These are phyloP conservation scores for Parambassis ranga DNA, from an alignment of 2,797 vertebrate genomes.

Conservation along the genomic window DNA sequence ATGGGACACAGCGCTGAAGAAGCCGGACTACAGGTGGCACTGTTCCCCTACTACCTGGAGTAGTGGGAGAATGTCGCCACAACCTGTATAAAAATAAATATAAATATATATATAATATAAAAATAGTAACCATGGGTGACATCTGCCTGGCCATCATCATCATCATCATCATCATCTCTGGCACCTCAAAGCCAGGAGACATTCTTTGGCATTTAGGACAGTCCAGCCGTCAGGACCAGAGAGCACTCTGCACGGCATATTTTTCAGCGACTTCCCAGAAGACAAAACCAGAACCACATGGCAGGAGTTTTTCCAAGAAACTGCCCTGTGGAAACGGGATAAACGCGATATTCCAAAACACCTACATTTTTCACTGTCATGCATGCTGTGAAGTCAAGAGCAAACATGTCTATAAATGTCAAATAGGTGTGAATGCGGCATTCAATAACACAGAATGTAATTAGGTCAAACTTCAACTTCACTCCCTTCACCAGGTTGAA, in stretches of 20 bases:
- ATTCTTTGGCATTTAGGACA: not conserved
- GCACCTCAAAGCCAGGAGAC: not conserved
- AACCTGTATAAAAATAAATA: no score
- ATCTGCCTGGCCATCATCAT: conserved; percentile 8
- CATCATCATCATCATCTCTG: conserved; percentile 1
- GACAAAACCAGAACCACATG: conserved; percentile 64
- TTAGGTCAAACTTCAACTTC: not conserved
- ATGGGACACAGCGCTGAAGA: no score
- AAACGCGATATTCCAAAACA: conserved; percentile 13
- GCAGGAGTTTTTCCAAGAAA: conserved; percentile 26
- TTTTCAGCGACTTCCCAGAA: conserved; percentile 45
- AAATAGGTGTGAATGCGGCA: not conserved
- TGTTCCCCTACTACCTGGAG: no score
- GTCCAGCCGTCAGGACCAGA: not conserved
- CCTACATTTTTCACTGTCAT: conserved; percentile 38
- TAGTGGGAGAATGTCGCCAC: no score
- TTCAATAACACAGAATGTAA: not conserved
- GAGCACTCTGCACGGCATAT: not conserved
- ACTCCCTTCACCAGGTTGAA: not conserved
- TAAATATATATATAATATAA: no score
- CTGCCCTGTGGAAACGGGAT: conserved; percentile 3
- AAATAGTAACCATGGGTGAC: not conserved
- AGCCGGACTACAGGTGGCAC: no score
- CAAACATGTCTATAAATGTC: not conserved
- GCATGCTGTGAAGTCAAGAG: not conserved